Percentiles rank a stretch among this genome's conserved stretches.
These are phyloP conservation scores for Xylocampa areola DNA, from an alignment of 2,888 invertebrate genomes.

Conservation along the genomic window DNA sequence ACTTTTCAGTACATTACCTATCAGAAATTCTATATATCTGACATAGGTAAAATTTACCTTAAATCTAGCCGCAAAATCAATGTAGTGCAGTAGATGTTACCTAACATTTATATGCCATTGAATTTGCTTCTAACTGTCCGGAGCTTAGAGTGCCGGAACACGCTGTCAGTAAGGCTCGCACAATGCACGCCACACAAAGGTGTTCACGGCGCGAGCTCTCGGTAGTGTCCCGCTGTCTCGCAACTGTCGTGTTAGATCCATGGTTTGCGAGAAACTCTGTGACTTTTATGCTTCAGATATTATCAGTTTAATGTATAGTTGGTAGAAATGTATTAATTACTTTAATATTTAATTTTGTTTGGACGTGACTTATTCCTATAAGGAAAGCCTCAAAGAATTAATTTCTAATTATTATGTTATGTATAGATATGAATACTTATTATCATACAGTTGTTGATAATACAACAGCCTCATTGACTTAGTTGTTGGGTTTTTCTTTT, in stretches of 20 bases:
- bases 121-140: neutral
- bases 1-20: no score
- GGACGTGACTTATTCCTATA: no score
- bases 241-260: slow-evolving; percentile 7
- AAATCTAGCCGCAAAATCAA: no score
- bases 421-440: no score
- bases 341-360: no score
- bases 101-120: neutral
- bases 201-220: slow-evolving; percentile 18
- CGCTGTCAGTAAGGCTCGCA: slow-evolving; percentile 11
- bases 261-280: neutral
- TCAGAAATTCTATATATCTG: no score
- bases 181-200: slow-evolving; percentile 37
- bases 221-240: slow-evolving; percentile 24
- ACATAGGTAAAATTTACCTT: no score
- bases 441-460: no score
- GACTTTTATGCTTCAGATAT: slow-evolving; percentile 3
- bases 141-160: slow-evolving; percentile 4
- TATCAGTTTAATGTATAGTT: slow-evolving; percentile 4
- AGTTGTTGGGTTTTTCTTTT: no score
- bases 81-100: neutral
- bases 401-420: no score
- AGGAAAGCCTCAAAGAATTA: no score
- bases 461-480: no score
- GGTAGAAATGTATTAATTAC: neutral